Base-by-base conservation (phyloP, 2,797 vertebrate species). In the Steatocranus sp. region DNA sequence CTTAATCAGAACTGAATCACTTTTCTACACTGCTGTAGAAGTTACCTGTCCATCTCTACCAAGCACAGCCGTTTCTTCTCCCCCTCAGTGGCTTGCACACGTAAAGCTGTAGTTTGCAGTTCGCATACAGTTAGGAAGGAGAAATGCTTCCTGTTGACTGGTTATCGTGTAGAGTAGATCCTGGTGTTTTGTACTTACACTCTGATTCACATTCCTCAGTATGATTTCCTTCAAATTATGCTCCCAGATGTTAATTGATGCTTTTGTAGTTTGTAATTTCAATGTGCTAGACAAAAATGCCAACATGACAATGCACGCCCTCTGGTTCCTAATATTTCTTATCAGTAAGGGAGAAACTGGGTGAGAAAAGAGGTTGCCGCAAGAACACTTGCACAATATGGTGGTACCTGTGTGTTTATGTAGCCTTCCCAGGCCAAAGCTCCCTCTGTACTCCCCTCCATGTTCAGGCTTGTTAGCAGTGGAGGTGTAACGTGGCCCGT, bases 381-480 rank as follows among this genome's bases (percentile, higher is more conserved):
- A 78, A 68, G 8, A 78, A 25, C 34, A 11, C 77, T 83, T 83
- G 75, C 84, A 82, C 78, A 84, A 81, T 43, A 49, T 48, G 78
- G 46, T 49, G 32, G 25, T 50, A 81, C 30, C 14, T 70, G 56
- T 49, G 23, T 54, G 58, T 79, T 83, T 77, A 36, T 34, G 58
- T 5, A n/a, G 27, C 25, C 12, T 48, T 15, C 27, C 8, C 48
- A 54, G 48, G 23, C n/a, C 11, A 79, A 76, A 43, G 54, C 75
- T 75, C 43, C 79, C 43, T 49, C 43, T 48, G 54, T 48, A 8
- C 8, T 36, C 53, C 6, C 41, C 34, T 81, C 82, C 90, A 2
- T 92, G 93, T 87, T 75, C 70, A 36, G 91, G 82, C 93, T 88
- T 90, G 94, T 92, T 48, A 12, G 30, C 17, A 8, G 23, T 12